Percentiles rank a stretch among this genome's conserved stretches.
These are phyloP conservation scores for Stegastes partitus DNA, from an alignment of 2,113 vertebrate genomes.

Conservation along the genomic window DNA sequence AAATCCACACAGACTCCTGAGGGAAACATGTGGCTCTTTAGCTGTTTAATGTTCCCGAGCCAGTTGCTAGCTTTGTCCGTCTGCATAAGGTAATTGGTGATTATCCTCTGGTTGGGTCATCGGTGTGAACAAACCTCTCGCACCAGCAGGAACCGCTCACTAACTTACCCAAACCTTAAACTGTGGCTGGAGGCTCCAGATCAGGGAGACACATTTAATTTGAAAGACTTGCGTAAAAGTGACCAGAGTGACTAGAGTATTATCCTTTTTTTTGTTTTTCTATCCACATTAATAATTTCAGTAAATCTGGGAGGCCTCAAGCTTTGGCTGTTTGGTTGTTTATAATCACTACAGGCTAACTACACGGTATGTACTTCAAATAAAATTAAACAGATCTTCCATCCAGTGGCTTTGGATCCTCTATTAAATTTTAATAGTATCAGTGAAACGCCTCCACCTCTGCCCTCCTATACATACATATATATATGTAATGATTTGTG, in stretches of 20 bases:
- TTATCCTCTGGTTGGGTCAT: neutral
- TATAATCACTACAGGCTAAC: neutral
- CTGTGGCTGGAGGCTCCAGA: neutral
- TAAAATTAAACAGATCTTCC: neutral
- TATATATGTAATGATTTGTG: constrained; percentile 39
- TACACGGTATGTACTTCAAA: constrained; percentile 4
- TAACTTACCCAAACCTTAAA: neutral
- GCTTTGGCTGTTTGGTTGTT: neutral
- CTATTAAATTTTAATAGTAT: constrained; percentile 17
- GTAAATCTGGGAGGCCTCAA: neutral
- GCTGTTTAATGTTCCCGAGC: neutral
- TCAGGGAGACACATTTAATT: neutral
- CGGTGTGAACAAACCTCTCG: neutral
- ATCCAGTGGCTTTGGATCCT: neutral
- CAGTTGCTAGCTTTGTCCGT: neutral
- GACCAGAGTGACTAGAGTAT: neutral
- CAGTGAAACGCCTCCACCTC: constrained; percentile 35
- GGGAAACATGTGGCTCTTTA: neutral
- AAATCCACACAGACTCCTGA: neutral
- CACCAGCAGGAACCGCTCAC: neutral
- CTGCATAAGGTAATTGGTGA: neutral
- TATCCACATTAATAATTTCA: neutral
- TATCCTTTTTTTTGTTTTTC: neutral
- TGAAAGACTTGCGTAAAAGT: neutral
- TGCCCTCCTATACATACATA: constrained; percentile 24